phyloP scores from a whole-genome alignment of 2,797 vertebrate species.

The Diplodus puntazzo region DNA sequence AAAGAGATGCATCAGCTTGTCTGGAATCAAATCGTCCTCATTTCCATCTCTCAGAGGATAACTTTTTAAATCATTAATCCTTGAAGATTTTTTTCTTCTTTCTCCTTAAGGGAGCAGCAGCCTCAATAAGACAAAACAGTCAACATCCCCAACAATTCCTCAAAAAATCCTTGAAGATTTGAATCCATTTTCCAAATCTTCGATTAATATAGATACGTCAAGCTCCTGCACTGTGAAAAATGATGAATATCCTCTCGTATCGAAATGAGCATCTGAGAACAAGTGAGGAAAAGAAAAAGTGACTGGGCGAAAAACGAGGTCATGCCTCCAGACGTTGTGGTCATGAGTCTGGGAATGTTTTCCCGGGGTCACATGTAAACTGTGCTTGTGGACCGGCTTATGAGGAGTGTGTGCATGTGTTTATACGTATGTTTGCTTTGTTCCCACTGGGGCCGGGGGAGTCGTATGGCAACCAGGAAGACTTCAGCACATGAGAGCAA shows the following conservation, averaged over 20 bases:
- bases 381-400: slow-evolving; percentile 7
- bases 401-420: slow-evolving; percentile 36
- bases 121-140: slow-evolving; percentile 39
- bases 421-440: slow-evolving; percentile 32
- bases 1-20: slow-evolving; percentile 18
- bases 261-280: slow-evolving; percentile 19
- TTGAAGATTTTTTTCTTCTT: slow-evolving; percentile 9
- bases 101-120: slow-evolving; percentile 25
- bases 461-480: not conserved
- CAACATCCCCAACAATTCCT: slow-evolving; percentile 30
- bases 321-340: slow-evolving; percentile 67
- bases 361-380: slow-evolving; percentile 71
- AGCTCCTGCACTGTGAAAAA: slow-evolving; percentile 5
- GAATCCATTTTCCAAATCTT: slow-evolving; percentile 24
- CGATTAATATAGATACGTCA: not conserved
- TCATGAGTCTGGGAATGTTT: slow-evolving; percentile 78
- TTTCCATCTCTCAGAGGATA: slow-evolving; percentile 26
- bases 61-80: slow-evolving; percentile 25
- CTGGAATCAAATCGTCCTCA: slow-evolving; percentile 28
- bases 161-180: slow-evolving; percentile 15
- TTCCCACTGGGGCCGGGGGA: not conserved
- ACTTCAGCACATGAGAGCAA: not conserved
- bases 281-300: slow-evolving; percentile 27
- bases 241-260: slow-evolving; percentile 9
- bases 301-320: slow-evolving; percentile 64